Base-by-base conservation (phyloP, 1,140 invertebrate species). In the Microplitis demolitor region DNA sequence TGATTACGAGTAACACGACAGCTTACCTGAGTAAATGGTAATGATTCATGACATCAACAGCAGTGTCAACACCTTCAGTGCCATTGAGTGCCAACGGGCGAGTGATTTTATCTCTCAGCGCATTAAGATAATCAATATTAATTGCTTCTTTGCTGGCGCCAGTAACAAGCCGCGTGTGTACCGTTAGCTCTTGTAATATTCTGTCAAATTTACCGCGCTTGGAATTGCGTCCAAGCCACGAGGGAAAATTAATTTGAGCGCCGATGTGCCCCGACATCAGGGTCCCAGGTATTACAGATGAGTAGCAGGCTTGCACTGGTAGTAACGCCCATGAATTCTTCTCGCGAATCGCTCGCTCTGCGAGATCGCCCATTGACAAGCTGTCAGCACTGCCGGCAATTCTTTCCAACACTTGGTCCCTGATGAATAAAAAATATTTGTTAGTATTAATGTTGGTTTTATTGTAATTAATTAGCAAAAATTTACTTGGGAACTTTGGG, bases 141-240 rank as follows among this genome's bases (percentile, higher is more conserved):
- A 96, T 89, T 0, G 93, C 92, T 60, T 92, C 88, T 79, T 93
- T 92, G 45, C 91, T 94, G 0, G 91, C 94, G 14, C 94, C 93
- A 51, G 94, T 93, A 66, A 80, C 77, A 51, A 86, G 66, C 34
- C 84, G 78, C 9, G 83, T 69, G 63, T 87, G 85, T 24, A 81
- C 75, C 4, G 85, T 84, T 8, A 87, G 76, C 69, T 87, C 84
- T 78, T 87, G 85, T 16, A 83, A 45, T 54, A 87, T 70, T 94
- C 90, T 92, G 58, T 94, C 90, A 79, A 94, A 91, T 88, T 98
- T 98, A 75, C 87, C 92, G 64, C 90, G 89, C 66, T 90, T 92
- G 0, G 97, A 99, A 88, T 98, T 96, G 85, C 97, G 97, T 0
- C 98, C 98, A 37, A 99, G 90, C 97, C 97, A 99, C 16, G 89